Evolutionary conservation across 2,888 invertebrate species (phyloP).

Genomic region (Eristalis intricaria): DNA sequence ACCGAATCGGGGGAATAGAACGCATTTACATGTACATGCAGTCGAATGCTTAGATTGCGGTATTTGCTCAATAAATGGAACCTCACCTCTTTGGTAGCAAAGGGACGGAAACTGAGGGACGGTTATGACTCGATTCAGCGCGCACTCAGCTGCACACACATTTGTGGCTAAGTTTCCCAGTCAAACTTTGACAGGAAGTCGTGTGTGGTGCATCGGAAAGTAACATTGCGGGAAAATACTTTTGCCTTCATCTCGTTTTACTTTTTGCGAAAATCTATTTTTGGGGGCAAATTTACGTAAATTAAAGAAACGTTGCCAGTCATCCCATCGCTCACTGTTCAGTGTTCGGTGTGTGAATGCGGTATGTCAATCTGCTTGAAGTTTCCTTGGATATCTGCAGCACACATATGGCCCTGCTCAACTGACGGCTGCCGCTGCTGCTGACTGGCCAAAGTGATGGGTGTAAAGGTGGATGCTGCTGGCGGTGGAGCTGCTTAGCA

Average conservation of each 20-base stretch:
- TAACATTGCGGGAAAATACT: constrained; percentile 1
- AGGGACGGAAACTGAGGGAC: not conserved
- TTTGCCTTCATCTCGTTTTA: constrained; percentile 10
- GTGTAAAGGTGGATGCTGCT: not conserved
- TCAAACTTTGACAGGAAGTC: constrained; percentile 41
- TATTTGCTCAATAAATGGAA: constrained; percentile 50
- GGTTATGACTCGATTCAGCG: not conserved
- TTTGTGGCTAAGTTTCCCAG: not conserved
- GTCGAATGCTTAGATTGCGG: constrained; percentile 20
- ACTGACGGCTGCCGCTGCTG: constrained; percentile 2
- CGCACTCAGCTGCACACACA: constrained; percentile 11
- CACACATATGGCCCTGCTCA: constrained; percentile 19
- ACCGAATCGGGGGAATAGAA: constrained; percentile 40
- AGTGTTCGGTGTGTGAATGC: not conserved
- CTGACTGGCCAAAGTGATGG: not conserved
- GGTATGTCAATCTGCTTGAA: constrained; percentile 39
- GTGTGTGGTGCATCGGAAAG: constrained; percentile 17
- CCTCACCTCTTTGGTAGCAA: constrained; percentile 2
- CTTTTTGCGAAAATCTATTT: not conserved
- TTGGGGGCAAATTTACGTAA: constrained; percentile 32
- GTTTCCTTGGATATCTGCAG: not conserved
- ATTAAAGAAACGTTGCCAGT: constrained; percentile 47
- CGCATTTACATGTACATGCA: constrained; percentile 12
- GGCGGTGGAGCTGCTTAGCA: constrained; percentile 43
- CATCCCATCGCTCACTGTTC: constrained; percentile 17